Conservation (phyloP, 1,140 invertebrate genomes). For the Heterodera schachtii region DNA sequence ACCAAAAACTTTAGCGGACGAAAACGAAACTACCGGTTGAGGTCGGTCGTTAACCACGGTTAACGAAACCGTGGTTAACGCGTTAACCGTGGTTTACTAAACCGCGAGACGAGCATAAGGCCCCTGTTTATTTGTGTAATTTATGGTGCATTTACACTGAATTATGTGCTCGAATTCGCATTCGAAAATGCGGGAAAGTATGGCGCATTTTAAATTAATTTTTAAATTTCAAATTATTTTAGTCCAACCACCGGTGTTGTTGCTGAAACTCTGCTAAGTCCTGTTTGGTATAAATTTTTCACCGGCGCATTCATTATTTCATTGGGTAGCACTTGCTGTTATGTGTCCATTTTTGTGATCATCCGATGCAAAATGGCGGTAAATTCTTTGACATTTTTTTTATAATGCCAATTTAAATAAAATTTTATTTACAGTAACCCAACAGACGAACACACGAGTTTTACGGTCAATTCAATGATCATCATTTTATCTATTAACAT, state of each 20-base stretch:
- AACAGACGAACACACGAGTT: slow-evolving; percentile 26
- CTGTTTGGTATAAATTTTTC: not conserved
- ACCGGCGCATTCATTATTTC: not conserved
- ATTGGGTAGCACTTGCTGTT: not conserved
- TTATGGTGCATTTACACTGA: too few species aligned
- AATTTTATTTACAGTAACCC: not conserved
- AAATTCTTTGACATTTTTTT: not conserved
- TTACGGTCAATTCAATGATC: slow-evolving; percentile 20
- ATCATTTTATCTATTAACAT: slow-evolving; percentile 14
- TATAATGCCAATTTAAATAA: not conserved
- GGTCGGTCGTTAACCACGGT: too few species aligned
- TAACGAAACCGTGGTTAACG: too few species aligned
- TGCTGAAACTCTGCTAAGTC: not conserved
- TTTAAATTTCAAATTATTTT: too few species aligned
- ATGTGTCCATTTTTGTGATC: slow-evolving; percentile 11
- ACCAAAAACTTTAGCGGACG: too few species aligned
- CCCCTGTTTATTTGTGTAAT: too few species aligned
- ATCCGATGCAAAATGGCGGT: slow-evolving; percentile 22
- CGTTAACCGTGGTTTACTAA: too few species aligned
- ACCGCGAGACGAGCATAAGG: too few species aligned
- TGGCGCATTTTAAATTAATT: too few species aligned
- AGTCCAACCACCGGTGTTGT: slow-evolving; percentile 19
- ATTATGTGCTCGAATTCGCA: too few species aligned
- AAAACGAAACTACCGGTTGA: too few species aligned
- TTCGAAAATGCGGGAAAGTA: too few species aligned